phyloP scores from a whole-genome alignment of 1,140 invertebrate genomes.

The Meteorus sp. region DNA sequence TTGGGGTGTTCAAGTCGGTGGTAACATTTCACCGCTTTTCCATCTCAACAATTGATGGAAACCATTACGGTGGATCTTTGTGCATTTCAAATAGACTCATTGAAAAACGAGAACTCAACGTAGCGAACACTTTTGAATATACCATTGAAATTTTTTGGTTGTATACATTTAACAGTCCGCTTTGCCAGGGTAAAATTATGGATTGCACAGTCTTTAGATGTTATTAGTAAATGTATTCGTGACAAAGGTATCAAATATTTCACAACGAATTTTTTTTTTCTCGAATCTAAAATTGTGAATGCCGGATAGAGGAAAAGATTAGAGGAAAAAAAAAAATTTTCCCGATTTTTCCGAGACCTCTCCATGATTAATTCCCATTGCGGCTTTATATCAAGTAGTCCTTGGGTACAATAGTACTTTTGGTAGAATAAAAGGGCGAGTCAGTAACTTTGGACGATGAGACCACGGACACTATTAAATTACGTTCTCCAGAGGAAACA shows the following conservation, averaged over 20 bases:
- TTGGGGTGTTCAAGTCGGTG: background rate
- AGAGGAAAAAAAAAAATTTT: no score
- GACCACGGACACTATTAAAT: background rate
- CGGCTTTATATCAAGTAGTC: background rate
- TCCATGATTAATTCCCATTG: background rate
- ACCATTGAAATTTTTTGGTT: background rate
- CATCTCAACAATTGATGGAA: background rate
- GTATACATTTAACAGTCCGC: no score
- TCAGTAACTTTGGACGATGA: slow-evolving; percentile 1
- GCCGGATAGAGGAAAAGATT: no score
- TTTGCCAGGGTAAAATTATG: no score
- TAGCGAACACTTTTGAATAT: background rate
- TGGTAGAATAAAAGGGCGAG: background rate
- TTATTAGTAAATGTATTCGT: no score
- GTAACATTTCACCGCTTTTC: background rate
- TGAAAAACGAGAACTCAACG: background rate
- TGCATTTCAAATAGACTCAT: background rate
- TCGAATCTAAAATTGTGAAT: no score
- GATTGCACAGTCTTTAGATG: no score
- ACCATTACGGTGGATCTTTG: background rate
- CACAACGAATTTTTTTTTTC: no score
- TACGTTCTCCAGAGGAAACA: background rate
- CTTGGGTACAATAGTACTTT: background rate
- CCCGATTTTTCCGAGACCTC: background rate
- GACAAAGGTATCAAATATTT: no score